phyloP scores from a whole-genome alignment of 2,888 invertebrate genomes.

The Zaprionus bogoriensis region DNA sequence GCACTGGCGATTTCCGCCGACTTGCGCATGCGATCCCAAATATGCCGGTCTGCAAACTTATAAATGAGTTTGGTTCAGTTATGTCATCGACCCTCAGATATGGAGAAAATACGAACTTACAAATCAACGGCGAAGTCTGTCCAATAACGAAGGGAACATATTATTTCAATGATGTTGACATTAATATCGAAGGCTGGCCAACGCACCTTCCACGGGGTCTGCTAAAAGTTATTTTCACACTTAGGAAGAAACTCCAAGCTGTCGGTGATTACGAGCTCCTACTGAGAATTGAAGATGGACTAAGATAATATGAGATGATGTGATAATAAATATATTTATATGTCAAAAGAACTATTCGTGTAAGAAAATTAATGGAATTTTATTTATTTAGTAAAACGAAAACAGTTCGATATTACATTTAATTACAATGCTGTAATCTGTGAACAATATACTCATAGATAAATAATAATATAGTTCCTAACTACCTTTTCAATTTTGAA shows the following conservation, averaged over 20 bases:
- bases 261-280: background rate
- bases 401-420: too few species aligned
- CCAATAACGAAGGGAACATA: slow-evolving; percentile 7
- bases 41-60: background rate
- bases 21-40: background rate
- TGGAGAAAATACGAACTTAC: slow-evolving; percentile 9
- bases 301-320: too few species aligned
- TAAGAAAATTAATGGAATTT: too few species aligned
- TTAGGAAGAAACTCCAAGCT: background rate
- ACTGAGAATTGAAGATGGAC: background rate
- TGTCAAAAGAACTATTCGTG: too few species aligned
- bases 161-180: background rate
- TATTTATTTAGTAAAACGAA: too few species aligned
- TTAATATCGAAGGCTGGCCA: background rate
- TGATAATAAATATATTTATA: too few species aligned
- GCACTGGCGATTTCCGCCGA: slow-evolving; percentile 1
- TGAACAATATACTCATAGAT: too few species aligned
- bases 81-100: background rate
- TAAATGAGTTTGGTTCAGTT: background rate
- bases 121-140: background rate
- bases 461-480: too few species aligned
- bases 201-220: background rate
- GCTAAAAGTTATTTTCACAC: background rate
- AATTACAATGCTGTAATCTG: too few species aligned
- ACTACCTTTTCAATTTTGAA: too few species aligned